Evolutionary conservation across 2,113 vertebrate species (phyloP), one percentile per base, ranked within the genome.

Genomic region (Embiotoca jacksoni): DNA sequence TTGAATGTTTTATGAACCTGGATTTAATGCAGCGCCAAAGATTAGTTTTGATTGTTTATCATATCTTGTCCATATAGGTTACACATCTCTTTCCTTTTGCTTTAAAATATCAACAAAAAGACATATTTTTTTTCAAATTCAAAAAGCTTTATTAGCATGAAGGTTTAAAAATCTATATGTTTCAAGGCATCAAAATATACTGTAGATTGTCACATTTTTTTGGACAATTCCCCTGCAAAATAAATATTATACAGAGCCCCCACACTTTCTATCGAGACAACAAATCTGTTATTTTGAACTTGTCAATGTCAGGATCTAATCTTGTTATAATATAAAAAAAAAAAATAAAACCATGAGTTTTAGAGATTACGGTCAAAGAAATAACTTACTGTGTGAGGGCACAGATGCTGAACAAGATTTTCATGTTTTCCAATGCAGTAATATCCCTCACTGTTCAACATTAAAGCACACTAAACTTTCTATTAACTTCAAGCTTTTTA

Each of bases 391-490:
- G 23, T 23, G 23, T 23, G 23, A 23, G 23, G 23, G 3, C 60
- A 56, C 44, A 63, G 7, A 37, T 31, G 7, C n/a, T 50, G 47
- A 76, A 52, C 58, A 70, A 75, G 50, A 44, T 54, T 30, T 62
- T 57, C 14, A 46, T 59, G 16, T 50, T 54, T 44, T 31, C 58
- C 33, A 23, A 23, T 23, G 23, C 23, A 46, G 35, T 23, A 30
- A 61, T 52, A 59, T 78, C 64, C 32, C 11, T 64, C 53, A 5
- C 13, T 6, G 10, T 7, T 49, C 62, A 65, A 56, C 14, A 49
- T 61, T 49, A 57, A 57, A 84, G 36, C 23, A 61, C 6, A 11
- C 46, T 52, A 35, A 68, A 82, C 52, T 72, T 36, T 78, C 53
- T 62, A 82, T 62, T 66, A 46, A 62, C 58, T 8, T 31, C 9